These are phyloP conservation scores for Orthosia cruda DNA, from an alignment of 2,888 invertebrate species.

Conservation along the genomic window DNA sequence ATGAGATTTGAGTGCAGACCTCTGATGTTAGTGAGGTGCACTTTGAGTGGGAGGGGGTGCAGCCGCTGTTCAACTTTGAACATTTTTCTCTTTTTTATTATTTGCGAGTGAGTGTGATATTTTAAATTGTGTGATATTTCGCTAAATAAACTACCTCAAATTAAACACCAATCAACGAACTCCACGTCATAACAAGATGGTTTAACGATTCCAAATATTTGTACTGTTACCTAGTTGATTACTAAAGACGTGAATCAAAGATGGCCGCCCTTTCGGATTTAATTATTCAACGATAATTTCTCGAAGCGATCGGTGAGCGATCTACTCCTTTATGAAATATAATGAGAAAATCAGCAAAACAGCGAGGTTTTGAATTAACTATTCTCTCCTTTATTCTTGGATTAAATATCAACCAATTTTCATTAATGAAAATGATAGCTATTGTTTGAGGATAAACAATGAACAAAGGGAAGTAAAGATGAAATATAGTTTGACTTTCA, in stretches of 20 bases:
- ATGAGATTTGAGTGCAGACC: too few species aligned
- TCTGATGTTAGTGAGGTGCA: too few species aligned
- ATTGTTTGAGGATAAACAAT: slow-evolving; percentile 59
- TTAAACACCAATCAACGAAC: slow-evolving; percentile 41
- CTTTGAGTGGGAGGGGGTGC: too few species aligned
- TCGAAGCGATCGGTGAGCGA: slow-evolving; percentile 54
- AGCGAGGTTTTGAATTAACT: slow-evolving; percentile 56
- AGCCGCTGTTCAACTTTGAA: too few species aligned
- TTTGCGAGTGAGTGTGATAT: too few species aligned
- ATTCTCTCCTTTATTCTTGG: slow-evolving; percentile 46
- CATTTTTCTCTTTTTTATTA: too few species aligned
- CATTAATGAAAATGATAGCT: slow-evolving; percentile 56
- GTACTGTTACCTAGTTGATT: slow-evolving; percentile 32
- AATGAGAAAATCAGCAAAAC: slow-evolving; percentile 62
- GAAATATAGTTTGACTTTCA: slow-evolving; percentile 53
- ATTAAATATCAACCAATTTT: slow-evolving; percentile 68
- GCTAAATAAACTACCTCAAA: slow-evolving; percentile 46
- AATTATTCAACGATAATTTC: slow-evolving; percentile 65
- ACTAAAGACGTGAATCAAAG: slow-evolving; percentile 40
- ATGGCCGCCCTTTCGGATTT: slow-evolving; percentile 38
- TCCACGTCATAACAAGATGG: slow-evolving; percentile 37
- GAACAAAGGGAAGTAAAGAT: slow-evolving; percentile 46
- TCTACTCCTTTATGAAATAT: slow-evolving; percentile 61
- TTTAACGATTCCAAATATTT: slow-evolving; percentile 54
- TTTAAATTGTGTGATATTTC: slow-evolving; percentile 35